Evolutionary conservation across 2,888 invertebrate species (phyloP), one percentile per base, ranked within the genome.

Genomic region (Junonia oenone): DNA sequence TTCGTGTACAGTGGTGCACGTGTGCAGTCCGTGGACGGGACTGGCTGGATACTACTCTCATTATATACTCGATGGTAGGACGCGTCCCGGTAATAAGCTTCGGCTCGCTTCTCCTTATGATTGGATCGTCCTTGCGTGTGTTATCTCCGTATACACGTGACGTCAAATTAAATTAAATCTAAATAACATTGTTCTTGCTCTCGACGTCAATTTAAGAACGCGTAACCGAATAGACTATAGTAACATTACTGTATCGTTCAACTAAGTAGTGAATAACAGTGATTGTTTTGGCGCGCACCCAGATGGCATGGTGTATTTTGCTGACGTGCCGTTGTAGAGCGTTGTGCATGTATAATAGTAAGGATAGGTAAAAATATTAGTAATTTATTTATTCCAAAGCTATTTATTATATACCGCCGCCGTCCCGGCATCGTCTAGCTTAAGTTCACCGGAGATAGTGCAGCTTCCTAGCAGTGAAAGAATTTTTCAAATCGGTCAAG

Each of bases 201-300:
- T 6, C 13, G 13, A 43, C 13, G 13, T 43, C 26, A 43, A 8
- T 43, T 43, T 19, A 19, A 40, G 11, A 22, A 43, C 6, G 6
- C 22, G 19, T 43, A 26, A 43, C 19, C 40, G 40, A 40, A 40
- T n/a, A 55, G 50, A 56, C 45, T 33, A 45, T 55, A 58, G 56
- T 55, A 56, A 55, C 51, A 48, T 55, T 51, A 55, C 55, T 51
- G 61, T 60, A 61, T 58, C 53, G 70, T 63, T 64, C 67, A 72
- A 73, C 70, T 86, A 84, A 83, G 78, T 83, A 82, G 80, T 82
- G 83, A 82, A 84, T 85, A 86, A 83, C 82, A 81, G 81, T 86
- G 85, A 87, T 87, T 88, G 86, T 85, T 82, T 89, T 89, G 89
- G 88, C 88, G 73, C 73, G 65, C 75, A 71, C 78, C 88, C 89